A percentile compares a stretch with the other conserved stretches of the same genome.
These are phyloP conservation scores for Alexandromys fortis DNA, from an alignment of 2,113 vertebrate genomes.

Conservation along the genomic window DNA sequence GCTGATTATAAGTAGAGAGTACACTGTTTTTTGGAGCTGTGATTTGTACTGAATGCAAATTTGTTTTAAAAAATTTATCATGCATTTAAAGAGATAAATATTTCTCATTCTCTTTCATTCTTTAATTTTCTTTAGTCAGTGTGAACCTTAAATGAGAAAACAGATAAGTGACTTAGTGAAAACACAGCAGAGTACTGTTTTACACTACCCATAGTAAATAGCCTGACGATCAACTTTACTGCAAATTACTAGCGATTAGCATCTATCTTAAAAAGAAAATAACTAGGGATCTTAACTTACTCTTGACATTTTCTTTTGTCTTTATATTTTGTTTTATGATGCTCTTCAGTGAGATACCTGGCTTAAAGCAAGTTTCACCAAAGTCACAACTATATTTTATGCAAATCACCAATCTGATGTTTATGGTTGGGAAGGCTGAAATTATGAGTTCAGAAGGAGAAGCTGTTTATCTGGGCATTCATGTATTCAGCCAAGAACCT, in stretches of 20 bases:
- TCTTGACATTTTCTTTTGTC: slow-evolving; percentile 15
- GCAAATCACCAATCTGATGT: slow-evolving; percentile 43
- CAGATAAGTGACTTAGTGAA: not conserved
- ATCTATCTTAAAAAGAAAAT: slow-evolving; percentile 3
- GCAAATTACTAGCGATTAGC: slow-evolving; percentile 6
- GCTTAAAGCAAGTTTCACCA: slow-evolving; percentile 31
- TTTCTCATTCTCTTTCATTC: not conserved
- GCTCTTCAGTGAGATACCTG: slow-evolving; percentile 13
- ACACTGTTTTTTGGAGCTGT: not conserved
- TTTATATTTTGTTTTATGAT: slow-evolving; percentile 33
- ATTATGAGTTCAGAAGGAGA: slow-evolving; percentile 63
- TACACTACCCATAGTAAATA: slow-evolving; percentile 33
- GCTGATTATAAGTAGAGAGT: not conserved
- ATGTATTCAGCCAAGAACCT: slow-evolving; percentile 56
- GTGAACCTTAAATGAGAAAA: slow-evolving; percentile 20
- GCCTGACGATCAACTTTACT: slow-evolving; percentile 1
- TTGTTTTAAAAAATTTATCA: not conserved
- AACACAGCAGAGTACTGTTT: slow-evolving; percentile 22
- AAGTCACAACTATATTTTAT: slow-evolving; percentile 51
- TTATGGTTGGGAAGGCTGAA: slow-evolving; percentile 50
- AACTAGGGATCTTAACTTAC: not conserved
- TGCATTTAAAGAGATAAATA: not conserved
- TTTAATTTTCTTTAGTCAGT: slow-evolving; percentile 11
- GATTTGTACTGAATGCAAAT: slow-evolving; percentile 10
- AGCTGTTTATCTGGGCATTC: slow-evolving; percentile 62